Base-by-base conservation (phyloP, 2,888 invertebrate species). In the Crocallis elinguaria region DNA sequence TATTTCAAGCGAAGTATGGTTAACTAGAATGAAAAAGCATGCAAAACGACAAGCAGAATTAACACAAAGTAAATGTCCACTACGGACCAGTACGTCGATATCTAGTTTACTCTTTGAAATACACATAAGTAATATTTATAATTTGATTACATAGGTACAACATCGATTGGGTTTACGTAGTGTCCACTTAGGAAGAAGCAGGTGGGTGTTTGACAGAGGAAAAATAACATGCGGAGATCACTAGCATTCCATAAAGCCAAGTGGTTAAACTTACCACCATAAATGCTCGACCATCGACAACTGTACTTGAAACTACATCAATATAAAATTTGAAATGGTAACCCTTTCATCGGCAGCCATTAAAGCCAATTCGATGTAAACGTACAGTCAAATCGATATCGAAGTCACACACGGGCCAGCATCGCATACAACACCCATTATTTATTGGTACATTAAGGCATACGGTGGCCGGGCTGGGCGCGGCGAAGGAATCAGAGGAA, bases 291-390 rank as follows among this genome's bases (percentile, higher is more conserved):
- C 79, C 84, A 89, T 89, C 88, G 89, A 88, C 84, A 89, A 88
- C 86, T 88, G 88, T 86, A 88, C 88, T 88, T 80, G 73, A 75
- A 76, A 77, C 83, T 84, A 88, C 81, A 62, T 62, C 57, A 75
- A 71, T 73, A 74, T 69, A 78, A 85, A 79, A 87, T 88, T 87
- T 77, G 74, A 82, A 83, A 82, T 67, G 75, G 89, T 82, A 88
- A 86, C 82, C 79, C 90, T 88, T 89, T 90, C 90, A 67, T 80
- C 84, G 84, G 89, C 91, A 84, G 86, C 90, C 91, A 90, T 89
- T 86, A 83, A 86, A 79, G 88, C 88, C 86, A 88, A 88, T 84
- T 72, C 69, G 70, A 71, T 75, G 66, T 72, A 68, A 68, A 71
- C 71, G 82, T 83, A 83, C 82, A 85, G 84, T 84, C 75, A 77